Evolutionary conservation across 1,140 invertebrate genomes (phyloP).

Genomic region (Drosophila ficusphila): DNA sequence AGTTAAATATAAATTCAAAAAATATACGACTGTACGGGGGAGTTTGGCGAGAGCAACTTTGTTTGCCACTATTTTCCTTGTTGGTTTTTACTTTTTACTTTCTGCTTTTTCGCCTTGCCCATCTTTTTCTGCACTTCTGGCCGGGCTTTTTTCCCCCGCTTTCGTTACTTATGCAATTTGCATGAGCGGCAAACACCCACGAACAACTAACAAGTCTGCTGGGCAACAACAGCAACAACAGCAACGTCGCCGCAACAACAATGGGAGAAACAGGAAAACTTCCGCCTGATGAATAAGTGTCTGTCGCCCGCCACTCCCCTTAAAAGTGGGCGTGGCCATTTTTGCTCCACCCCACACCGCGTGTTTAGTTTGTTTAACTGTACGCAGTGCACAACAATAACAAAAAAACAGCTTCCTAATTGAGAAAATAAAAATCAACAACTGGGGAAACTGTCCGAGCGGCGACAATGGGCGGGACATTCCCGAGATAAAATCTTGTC

Average conservation of each 20-base stretch:
- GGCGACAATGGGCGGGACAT: conserved; percentile 24
- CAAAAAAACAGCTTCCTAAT: conserved; percentile 78
- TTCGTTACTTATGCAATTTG: conserved; percentile 76
- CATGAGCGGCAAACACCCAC: conserved; percentile 80
- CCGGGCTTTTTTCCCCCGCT: conserved; percentile 14
- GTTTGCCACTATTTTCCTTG: conserved; percentile 49
- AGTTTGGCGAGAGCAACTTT: conserved; percentile 56
- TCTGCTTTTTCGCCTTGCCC: conserved; percentile 21
- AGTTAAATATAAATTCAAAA: conserved; percentile 77
- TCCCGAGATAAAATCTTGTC: background rate
- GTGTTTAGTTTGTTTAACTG: conserved; percentile 66
- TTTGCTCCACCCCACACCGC: conserved; percentile 20
- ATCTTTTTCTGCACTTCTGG: conserved; percentile 1
- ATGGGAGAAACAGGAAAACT: conserved; percentile 65
- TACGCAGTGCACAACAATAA: conserved; percentile 47
- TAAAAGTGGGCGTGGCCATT: conserved; percentile 13
- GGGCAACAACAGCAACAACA: conserved; percentile 24
- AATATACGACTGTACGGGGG: conserved; percentile 49
- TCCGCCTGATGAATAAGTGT: conserved; percentile 80
- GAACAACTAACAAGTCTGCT: conserved; percentile 78
- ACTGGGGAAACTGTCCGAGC: conserved; percentile 21
- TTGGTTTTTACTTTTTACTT: conserved; percentile 36
- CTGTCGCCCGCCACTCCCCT: conserved; percentile 22
- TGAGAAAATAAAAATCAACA: conserved; percentile 79
- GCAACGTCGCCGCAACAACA: conserved; percentile 57